A percentile compares a stretch with the other conserved stretches of the same genome.
These are phyloP conservation scores for Gallinago undulata DNA, from an alignment of 2,113 vertebrate species.

Conservation along the genomic window DNA sequence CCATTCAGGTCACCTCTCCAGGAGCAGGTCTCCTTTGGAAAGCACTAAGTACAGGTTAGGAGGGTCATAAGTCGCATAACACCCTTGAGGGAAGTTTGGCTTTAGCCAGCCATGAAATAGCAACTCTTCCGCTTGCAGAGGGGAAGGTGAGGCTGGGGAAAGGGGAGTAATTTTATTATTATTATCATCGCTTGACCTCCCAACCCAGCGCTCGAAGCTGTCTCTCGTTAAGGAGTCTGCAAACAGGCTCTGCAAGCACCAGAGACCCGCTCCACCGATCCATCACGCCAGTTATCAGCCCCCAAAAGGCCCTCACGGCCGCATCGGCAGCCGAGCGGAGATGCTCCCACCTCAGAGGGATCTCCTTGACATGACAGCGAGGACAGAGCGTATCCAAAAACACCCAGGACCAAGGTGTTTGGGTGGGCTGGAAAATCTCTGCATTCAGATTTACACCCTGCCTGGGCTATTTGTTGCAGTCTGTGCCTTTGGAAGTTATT, in stretches of 20 bases:
- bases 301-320: accelerated
- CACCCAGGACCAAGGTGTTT: accelerated
- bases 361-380: accelerated
- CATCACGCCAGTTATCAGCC: neutral
- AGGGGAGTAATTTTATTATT: conserved; percentile 28
- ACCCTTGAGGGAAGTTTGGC: conserved; percentile 80
- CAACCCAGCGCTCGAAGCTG: neutral
- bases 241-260: neutral
- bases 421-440: neutral
- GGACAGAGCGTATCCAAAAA: neutral
- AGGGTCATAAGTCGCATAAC: conserved; percentile 86
- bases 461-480: neutral
- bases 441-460: accelerated
- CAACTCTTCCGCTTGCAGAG: conserved; percentile 64
- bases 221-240: neutral
- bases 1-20: conserved; percentile 69
- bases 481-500: neutral
- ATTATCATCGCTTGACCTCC: conserved; percentile 2
- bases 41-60: conserved; percentile 83
- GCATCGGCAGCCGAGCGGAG: accelerated
- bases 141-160: neutral
- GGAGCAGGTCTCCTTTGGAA: conserved; percentile 82
- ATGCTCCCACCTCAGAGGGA: neutral
- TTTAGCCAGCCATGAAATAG: conserved; percentile 83
- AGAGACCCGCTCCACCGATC: neutral